These are phyloP conservation scores for Mormyrus iriodes DNA, from an alignment of 2,113 vertebrate species.

Conservation along the genomic window DNA sequence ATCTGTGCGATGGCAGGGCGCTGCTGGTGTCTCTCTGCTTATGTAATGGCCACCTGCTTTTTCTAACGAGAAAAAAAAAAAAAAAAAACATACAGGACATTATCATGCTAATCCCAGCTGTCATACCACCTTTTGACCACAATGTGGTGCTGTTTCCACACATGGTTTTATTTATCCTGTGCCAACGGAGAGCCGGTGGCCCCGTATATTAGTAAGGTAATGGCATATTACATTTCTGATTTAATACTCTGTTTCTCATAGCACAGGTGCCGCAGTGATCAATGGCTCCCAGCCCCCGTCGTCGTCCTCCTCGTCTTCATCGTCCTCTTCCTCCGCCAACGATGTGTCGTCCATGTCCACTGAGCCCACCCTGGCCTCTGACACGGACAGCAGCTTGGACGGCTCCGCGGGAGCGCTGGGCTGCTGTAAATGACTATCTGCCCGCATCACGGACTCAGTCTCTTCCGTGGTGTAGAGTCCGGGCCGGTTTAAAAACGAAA, in stretches of 20 bases:
- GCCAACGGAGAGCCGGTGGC: background rate
- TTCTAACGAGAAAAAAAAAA: background rate
- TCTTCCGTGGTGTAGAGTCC: conserved; percentile 52
- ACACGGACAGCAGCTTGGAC: conserved; percentile 85
- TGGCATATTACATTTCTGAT: conserved; percentile 48
- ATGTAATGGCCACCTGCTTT: background rate
- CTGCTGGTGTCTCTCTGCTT: background rate
- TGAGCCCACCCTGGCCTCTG: conserved; percentile 75
- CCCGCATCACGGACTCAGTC: conserved; percentile 42
- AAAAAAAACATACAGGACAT: background rate
- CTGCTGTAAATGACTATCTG: conserved; percentile 89
- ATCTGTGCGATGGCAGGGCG: background rate
- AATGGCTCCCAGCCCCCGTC: conserved; percentile 68
- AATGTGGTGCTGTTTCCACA: background rate
- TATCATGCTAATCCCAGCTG: background rate
- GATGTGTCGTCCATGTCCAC: conserved; percentile 80
- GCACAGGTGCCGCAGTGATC: conserved; percentile 98
- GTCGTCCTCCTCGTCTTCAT: conserved; percentile 54
- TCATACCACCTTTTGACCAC: background rate
- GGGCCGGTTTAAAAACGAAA: conserved; percentile 42
- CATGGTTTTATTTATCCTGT: background rate
- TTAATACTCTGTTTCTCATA: conserved; percentile 77
- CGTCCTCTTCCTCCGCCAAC: conserved; percentile 70
- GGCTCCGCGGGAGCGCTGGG: conserved; percentile 71
- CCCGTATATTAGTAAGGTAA: background rate